Conservation (phyloP, 2,113 vertebrate species). For the Neolamprologus falcicula region DNA sequence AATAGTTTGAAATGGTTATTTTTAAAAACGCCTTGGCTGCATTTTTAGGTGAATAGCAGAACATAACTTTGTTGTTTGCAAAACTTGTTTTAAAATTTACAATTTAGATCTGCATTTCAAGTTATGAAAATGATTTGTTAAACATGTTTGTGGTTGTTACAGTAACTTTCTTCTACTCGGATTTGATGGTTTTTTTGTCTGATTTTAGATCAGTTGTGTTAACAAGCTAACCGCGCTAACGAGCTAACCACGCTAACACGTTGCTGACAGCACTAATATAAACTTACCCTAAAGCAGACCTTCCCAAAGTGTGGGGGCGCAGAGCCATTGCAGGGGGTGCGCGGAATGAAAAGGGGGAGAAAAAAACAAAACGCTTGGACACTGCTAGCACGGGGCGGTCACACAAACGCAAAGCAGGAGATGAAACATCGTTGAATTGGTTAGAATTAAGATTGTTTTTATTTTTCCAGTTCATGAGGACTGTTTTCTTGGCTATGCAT, state of each 20-base stretch:
- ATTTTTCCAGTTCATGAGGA: too few relatives aligned
- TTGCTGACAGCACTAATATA: neutral
- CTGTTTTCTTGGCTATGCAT: too few relatives aligned
- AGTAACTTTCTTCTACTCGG: neutral
- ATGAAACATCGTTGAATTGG: too few relatives aligned
- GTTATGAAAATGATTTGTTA: neutral
- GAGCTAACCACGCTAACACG: neutral
- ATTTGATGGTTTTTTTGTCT: neutral
- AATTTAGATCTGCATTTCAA: neutral
- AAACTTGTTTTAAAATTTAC: neutral
- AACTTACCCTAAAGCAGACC: neutral
- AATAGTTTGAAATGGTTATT: neutral
- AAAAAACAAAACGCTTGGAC: too few relatives aligned
- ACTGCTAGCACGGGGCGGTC: too few relatives aligned
- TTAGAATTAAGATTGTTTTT: too few relatives aligned
- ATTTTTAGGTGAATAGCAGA: neutral
- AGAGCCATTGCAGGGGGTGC: too few relatives aligned
- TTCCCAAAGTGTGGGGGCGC: too few relatives aligned
- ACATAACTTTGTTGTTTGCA: fast-evolving
- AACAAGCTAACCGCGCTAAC: neutral
- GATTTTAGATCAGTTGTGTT: neutral
- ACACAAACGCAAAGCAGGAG: too few relatives aligned
- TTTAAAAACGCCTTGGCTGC: neutral
- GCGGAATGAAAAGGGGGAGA: too few relatives aligned
- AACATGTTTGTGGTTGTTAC: neutral